Conservation (phyloP, 2,113 vertebrate genomes). For the Charadrius vociferus region DNA sequence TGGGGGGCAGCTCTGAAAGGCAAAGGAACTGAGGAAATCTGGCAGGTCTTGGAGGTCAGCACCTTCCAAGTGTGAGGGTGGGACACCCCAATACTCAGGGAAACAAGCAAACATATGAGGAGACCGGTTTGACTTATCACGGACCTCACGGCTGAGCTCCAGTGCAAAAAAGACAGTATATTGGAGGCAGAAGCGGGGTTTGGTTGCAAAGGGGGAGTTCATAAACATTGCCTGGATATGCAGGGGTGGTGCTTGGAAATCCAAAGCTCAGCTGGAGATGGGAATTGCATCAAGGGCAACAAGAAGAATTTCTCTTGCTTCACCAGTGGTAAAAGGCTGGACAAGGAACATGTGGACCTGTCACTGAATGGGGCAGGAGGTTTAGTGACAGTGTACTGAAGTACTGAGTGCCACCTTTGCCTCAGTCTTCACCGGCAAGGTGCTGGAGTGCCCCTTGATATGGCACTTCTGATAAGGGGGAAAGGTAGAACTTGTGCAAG, state of each 20-base stretch:
- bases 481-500: neutral
- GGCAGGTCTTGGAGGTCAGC: neutral
- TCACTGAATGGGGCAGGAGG: neutral
- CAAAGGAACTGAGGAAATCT: neutral
- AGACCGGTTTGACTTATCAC: neutral
- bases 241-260: neutral
- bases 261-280: neutral
- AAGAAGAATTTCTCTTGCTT: neutral
- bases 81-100: neutral
- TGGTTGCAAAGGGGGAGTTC: neutral
- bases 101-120: neutral
- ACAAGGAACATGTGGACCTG: neutral
- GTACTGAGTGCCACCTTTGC: neutral
- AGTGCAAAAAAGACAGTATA: neutral
- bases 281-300: neutral
- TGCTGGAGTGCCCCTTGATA: neutral
- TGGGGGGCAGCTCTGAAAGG: neutral
- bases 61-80: neutral
- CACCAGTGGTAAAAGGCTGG: neutral
- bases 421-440: neutral
- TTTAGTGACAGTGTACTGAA: neutral
- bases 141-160: neutral
- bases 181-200: neutral
- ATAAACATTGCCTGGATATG: neutral
- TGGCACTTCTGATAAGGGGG: neutral